Evolutionary conservation across 2,797 vertebrate species (phyloP).

Genomic region (Danio albolineatus): DNA sequence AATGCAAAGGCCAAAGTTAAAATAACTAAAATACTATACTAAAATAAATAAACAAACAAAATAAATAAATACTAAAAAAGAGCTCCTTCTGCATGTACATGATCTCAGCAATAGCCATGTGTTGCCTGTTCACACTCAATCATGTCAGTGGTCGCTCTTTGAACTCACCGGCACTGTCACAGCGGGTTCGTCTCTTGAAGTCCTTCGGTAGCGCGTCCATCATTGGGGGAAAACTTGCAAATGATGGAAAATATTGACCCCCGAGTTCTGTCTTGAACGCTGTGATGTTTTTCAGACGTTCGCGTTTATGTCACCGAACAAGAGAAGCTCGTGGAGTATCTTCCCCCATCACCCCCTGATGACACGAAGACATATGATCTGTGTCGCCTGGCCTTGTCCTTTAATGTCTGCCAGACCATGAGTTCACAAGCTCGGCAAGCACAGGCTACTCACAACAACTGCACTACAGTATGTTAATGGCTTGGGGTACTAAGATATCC

Average conservation of each 20-base stretch:
- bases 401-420: constrained; percentile 73
- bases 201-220: constrained; percentile 73
- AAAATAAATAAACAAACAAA: too few relatives aligned
- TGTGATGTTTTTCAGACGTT: constrained; percentile 51
- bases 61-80: neutral
- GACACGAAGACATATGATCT: constrained; percentile 76
- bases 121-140: neutral
- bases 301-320: constrained; percentile 68
- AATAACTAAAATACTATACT: neutral
- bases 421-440: constrained; percentile 65
- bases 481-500: neutral
- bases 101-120: neutral
- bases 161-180: constrained; percentile 78
- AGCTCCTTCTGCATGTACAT: neutral
- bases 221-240: constrained; percentile 23
- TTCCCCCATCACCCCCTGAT: constrained; percentile 32
- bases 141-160: constrained; percentile 4
- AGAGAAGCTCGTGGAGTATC: constrained; percentile 53
- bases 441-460: constrained; percentile 42
- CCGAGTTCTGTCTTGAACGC: neutral
- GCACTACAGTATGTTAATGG: constrained; percentile 45
- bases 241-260: constrained; percentile 21
- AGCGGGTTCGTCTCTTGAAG: constrained; percentile 58
- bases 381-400: constrained; percentile 72
- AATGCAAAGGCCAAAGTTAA: neutral